Evolutionary conservation across 2,797 vertebrate genomes (phyloP), one percentile per base, ranked within the genome.

Genomic region (Paramormyrops hopkinsi): DNA sequence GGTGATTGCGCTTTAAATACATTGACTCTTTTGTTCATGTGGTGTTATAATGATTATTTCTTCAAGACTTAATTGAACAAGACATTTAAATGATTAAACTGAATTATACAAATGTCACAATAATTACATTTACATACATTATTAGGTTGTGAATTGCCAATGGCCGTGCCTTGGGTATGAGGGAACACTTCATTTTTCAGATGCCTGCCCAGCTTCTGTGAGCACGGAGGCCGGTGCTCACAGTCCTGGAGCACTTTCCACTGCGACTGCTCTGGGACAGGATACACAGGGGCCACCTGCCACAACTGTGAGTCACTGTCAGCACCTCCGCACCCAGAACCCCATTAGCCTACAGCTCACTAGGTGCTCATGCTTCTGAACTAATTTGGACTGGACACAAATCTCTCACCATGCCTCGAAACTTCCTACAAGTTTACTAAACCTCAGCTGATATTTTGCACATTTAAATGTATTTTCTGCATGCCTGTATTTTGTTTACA

Each of bases 181-280:
- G 41, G 19, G 76, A 44, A 82, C 19, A 3, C 8, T 82, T 44
- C 19, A n/a, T 82, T 46, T 87, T 44, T 29, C 91, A 99, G 98
- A 90, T 99, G 98, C 92, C 95, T 97, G 91, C 97, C 97, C 62
- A 97, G 96, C 94, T 96, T 96, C 37, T 99, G 98, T 93, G 97
- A 99, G 92, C 98, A 99, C 0, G 96, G 96, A 88, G 97, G 97
- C 33, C 95, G 91, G 90, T 99, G 98, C 90, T 96, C 94, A 65
- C 98, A 99, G 91, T 97, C 97, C 62, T 98, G 98, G 98, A 94
- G 90, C 3, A 93, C 93, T 8, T 98, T 99, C 92, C 95, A 95
- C 91, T 99, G 98, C 0, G 95, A 98, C 92, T 99, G 98, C 79
- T 96, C 94, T 0, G 93, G 95, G n/a, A 97, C 96, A 0, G 97